phyloP scores from a whole-genome alignment of 2,113 vertebrate genomes.

The Siniperca chuatsi region DNA sequence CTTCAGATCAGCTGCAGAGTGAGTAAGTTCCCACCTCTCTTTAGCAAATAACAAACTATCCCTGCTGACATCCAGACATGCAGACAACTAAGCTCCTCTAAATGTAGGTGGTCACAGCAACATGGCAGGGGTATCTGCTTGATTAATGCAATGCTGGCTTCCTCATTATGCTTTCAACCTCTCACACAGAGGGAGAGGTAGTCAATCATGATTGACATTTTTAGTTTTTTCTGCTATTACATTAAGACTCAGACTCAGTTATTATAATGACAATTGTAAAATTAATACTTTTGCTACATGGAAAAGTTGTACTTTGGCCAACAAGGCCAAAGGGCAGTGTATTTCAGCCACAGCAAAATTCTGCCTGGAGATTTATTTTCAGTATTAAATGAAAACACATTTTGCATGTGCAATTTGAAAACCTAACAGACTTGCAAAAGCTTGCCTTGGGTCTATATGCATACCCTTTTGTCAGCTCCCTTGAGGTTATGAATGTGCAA shows the following conservation, averaged over 20 bases:
- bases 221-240: conserved; percentile 12
- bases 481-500: conserved; percentile 53
- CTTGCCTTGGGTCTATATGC: conserved; percentile 6
- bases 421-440: conserved; percentile 11
- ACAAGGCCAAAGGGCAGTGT: background rate
- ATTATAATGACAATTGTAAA: background rate
- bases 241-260: conserved; percentile 10
- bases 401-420: conserved; percentile 30
- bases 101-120: conserved; percentile 48
- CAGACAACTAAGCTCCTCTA: conserved; percentile 9
- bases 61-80: background rate
- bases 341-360: background rate
- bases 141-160: conserved; percentile 48
- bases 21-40: background rate
- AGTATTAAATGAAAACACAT: conserved; percentile 36
- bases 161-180: conserved; percentile 28
- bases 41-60: conserved; percentile 29
- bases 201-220: conserved; percentile 34
- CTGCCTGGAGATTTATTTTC: conserved; percentile 32
- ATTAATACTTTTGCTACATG: background rate
- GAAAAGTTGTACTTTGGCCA: background rate
- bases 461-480: conserved; percentile 45
- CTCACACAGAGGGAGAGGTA: background rate
- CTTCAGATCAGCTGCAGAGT: background rate
- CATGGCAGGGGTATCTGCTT: conserved; percentile 50